Percentiles rank a stretch among this genome's conserved stretches.
These are phyloP conservation scores for Noctua pronuba DNA, from an alignment of 2,888 invertebrate species.

Conservation along the genomic window DNA sequence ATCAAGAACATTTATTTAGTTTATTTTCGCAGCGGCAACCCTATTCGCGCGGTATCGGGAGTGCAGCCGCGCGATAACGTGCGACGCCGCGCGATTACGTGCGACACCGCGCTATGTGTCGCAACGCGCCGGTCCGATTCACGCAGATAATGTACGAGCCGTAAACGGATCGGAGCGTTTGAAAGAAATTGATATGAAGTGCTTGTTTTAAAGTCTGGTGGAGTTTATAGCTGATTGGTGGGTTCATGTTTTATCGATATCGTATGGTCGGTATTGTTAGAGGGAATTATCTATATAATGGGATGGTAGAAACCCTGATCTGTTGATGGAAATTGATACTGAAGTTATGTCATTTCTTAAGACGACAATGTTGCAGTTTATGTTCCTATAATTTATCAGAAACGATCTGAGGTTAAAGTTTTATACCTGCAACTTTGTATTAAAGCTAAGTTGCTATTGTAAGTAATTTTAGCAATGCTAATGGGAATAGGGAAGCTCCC, in stretches of 20 bases:
- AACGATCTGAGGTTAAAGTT: neutral
- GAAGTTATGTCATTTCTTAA: neutral
- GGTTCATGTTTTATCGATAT: conserved; percentile 29
- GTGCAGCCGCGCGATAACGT: conserved; percentile 65
- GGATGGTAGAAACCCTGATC: conserved; percentile 2
- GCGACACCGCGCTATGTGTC: conserved; percentile 64
- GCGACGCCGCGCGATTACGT: conserved; percentile 67
- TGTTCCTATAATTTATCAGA: neutral
- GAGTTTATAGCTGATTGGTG: conserved; percentile 38
- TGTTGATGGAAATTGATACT: neutral
- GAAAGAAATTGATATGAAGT: conserved; percentile 75
- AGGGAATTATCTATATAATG: conserved; percentile 2
- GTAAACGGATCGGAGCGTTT: conserved; percentile 72
- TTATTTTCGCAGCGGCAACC: conserved; percentile 56
- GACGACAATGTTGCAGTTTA: conserved; percentile 31
- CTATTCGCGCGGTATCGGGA: conserved; percentile 64
- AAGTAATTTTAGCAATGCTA: neutral
- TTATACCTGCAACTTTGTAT: neutral
- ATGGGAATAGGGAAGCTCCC: neutral
- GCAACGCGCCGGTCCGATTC: conserved; percentile 68
- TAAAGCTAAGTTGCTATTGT: conserved; percentile 17
- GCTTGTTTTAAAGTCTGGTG: conserved; percentile 49
- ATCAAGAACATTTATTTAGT: conserved; percentile 62
- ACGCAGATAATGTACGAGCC: conserved; percentile 71
- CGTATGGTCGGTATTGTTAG: neutral